These are phyloP conservation scores for Leptosomus discolor DNA, from an alignment of 2,113 vertebrate genomes.

Conservation along the genomic window DNA sequence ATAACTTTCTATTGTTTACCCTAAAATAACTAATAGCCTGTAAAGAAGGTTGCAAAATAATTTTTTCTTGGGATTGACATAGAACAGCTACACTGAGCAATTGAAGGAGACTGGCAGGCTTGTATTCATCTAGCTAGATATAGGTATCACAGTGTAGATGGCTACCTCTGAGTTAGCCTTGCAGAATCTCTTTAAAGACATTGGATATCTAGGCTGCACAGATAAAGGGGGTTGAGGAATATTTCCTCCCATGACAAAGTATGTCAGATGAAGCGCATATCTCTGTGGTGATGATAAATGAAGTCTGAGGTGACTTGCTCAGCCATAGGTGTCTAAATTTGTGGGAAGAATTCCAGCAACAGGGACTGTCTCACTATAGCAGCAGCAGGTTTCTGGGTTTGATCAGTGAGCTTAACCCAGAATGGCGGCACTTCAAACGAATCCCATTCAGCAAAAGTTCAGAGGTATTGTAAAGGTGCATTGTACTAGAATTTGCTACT, in stretches of 20 bases:
- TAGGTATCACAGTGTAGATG: not conserved
- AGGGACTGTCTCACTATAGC: not conserved
- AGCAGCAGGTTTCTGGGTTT: not conserved
- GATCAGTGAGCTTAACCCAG: not conserved
- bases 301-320: not conserved
- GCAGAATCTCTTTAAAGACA: not conserved
- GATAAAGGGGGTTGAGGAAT: not conserved
- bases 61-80: not conserved
- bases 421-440: not conserved
- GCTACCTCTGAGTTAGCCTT: not conserved
- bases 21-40: not conserved
- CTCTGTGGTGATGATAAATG: not conserved
- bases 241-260: not conserved
- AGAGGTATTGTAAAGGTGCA: not conserved
- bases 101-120: not conserved
- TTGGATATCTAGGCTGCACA: not conserved
- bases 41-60: not conserved
- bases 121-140: not conserved
- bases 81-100: not conserved
- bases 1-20: not conserved
- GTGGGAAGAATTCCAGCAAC: not conserved
- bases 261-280: not conserved
- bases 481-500: not conserved
- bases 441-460: not conserved
- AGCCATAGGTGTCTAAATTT: not conserved